Evolutionary conservation across 2,888 invertebrate species (phyloP), one percentile per base, ranked within the genome.

Genomic region (Coenonympha arcania): DNA sequence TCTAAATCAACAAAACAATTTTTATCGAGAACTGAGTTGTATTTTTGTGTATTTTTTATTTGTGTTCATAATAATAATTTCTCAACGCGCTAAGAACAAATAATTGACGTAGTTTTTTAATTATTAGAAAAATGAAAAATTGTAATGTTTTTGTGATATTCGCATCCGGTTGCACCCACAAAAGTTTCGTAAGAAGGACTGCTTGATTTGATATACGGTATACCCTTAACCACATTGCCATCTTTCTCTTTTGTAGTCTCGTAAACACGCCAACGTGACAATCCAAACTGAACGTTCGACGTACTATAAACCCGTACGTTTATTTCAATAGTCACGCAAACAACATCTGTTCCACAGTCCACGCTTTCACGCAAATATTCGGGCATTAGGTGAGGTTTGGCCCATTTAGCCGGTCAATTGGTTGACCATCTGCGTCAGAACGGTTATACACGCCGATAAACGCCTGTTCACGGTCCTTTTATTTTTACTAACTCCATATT

Each of bases 381-480:
- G 64, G 60, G 73, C 65, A 75, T 77, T 78, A 78, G 73, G 69
- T 71, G 73, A 69, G 72, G 74, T 76, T 78, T 74, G 64, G 70
- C 71, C 68, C 68, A 71, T 70, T 69, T 67, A 65, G 65, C 65
- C 70, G 76, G 78, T 78, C 78, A 80, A 83, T 83, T 71, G 81
- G 64, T 65, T 70, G 79, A 72, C 81, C 84, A 84, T 84, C 83
- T 84, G 83, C 68, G 74, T 54, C 62, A 55, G 60, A 52, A 54
- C 39, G 49, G 55, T 52, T 45, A 46, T n/a, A 49, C 42, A 52
- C 34, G 19, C 31, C 55, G 39, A 50, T 50, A 55, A 55, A 54
- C 44, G 52, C 44, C 49, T 42, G 53, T 51, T 54, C 58, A 59
- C 55, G 57, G 39, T 45, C 20, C 37, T 56, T 52, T 45, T 45